Conservation (phyloP, 2,113 vertebrate species). For the Cacatua alba region DNA sequence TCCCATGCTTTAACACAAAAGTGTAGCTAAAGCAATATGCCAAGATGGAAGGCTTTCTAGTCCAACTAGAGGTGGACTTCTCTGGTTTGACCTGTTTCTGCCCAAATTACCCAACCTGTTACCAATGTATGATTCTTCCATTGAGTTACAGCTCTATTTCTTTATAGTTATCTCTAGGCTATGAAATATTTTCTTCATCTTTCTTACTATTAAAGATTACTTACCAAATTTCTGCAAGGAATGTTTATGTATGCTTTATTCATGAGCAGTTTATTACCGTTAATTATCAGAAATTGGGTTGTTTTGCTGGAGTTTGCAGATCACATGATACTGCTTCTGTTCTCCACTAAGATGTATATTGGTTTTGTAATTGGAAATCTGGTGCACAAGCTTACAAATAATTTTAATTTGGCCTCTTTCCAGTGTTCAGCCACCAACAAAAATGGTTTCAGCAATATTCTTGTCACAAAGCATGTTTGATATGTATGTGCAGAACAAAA, state of each 20-base stretch:
- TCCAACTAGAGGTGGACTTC: background rate
- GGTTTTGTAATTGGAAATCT: background rate
- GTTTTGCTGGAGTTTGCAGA: background rate
- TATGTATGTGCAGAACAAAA: background rate
- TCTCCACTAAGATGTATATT: background rate
- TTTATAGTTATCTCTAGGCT: background rate
- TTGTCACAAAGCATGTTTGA: background rate
- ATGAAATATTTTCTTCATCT: background rate
- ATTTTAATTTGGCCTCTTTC: conserved; percentile 12
- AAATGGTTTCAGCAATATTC: background rate
- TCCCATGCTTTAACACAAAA: background rate
- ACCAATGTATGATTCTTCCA: background rate
- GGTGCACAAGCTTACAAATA: background rate
- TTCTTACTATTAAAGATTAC: background rate
- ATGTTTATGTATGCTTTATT: background rate
- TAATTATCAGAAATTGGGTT: conserved; percentile 1
- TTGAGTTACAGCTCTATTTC: background rate
- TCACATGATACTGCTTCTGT: background rate
- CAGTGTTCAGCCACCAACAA: background rate
- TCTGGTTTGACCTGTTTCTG: background rate
- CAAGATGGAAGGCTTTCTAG: background rate
- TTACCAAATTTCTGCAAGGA: background rate
- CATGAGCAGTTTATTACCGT: background rate
- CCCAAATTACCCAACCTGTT: background rate
- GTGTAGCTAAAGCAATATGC: background rate